A percentile compares a stretch with the other conserved stretches of the same genome.
Conservation (phyloP, 2,113 vertebrate species). For the Microtus richardsoni region DNA sequence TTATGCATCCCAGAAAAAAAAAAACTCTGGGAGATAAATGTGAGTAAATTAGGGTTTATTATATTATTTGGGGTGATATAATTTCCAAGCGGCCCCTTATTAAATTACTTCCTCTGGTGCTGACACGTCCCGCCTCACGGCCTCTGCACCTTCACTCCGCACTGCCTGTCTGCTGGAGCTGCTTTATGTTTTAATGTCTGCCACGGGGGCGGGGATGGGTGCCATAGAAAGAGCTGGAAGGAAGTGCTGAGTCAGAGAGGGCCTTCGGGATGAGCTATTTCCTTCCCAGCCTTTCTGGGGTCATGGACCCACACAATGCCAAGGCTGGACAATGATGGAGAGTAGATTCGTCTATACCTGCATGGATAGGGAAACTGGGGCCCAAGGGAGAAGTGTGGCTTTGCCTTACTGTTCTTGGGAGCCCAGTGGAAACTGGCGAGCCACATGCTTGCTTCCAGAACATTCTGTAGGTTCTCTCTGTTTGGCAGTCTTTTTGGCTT, state of each 20-base stretch:
- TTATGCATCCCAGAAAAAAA: constrained; percentile 80
- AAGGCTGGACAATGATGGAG: neutral
- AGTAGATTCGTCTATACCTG: neutral
- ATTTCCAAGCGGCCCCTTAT: constrained; percentile 85
- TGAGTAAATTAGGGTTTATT: constrained; percentile 90
- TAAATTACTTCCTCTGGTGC: constrained; percentile 83
- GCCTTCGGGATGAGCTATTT: neutral
- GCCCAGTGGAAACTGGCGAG: rapidly evolving
- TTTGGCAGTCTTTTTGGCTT: neutral
- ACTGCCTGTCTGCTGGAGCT: neutral
- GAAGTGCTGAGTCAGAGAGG: constrained; percentile 50
- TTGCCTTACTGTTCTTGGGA: neutral
- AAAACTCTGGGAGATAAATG: constrained; percentile 89
- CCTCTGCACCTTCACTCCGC: neutral
- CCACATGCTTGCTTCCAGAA: neutral
- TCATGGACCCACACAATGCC: neutral
- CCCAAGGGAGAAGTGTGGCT: neutral
- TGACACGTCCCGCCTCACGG: constrained; percentile 56
- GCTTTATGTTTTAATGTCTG: constrained; percentile 69
- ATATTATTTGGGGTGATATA: constrained; percentile 87
- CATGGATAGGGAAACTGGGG: neutral
- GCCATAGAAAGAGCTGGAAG: neutral
- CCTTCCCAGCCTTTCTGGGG: neutral
- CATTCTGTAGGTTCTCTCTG: neutral
- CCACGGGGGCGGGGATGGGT: neutral